phyloP scores from a whole-genome alignment of 2,888 invertebrate species.

The Cylindroiulus punctatus region DNA sequence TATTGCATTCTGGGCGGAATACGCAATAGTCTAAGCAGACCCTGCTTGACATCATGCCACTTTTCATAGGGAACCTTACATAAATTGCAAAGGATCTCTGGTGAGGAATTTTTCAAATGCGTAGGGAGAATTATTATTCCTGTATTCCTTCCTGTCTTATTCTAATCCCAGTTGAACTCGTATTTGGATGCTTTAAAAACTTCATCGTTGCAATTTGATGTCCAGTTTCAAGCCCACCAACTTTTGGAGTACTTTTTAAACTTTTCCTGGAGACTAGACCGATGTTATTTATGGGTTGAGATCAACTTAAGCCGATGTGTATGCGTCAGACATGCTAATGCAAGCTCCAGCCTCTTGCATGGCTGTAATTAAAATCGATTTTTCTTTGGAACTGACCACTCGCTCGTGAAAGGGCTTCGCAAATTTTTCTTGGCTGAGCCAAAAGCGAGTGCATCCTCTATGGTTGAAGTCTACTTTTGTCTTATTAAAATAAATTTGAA shows the following conservation, averaged over 20 bases:
- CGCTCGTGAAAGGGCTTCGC: background rate
- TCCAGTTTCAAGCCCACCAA: background rate
- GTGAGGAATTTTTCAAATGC: too few relatives aligned
- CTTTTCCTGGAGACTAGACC: background rate
- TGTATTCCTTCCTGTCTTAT: too few relatives aligned
- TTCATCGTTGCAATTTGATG: background rate
- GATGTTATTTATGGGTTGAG: background rate
- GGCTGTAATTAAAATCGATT: slow-evolving; percentile 35
- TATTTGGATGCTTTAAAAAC: too few relatives aligned
- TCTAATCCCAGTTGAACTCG: too few relatives aligned
- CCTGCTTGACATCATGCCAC: too few relatives aligned
- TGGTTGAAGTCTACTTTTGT: background rate
- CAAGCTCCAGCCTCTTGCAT: background rate
- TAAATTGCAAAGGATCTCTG: too few relatives aligned
- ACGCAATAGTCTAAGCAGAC: too few relatives aligned
- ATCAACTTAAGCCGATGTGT: background rate
- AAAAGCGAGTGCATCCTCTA: background rate
- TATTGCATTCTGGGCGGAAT: too few relatives aligned
- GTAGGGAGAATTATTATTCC: too few relatives aligned
- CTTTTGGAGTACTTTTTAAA: background rate
- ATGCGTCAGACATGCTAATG: slow-evolving; percentile 1
- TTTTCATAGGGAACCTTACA: too few relatives aligned
- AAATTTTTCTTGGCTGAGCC: slow-evolving; percentile 13
- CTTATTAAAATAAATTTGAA: slow-evolving; percentile 39
- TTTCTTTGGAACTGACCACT: slow-evolving; percentile 44